Percentiles rank a stretch among this genome's conserved stretches.
phyloP scores from a whole-genome alignment of 2,888 invertebrate species.

The Drosophila lacicola region DNA sequence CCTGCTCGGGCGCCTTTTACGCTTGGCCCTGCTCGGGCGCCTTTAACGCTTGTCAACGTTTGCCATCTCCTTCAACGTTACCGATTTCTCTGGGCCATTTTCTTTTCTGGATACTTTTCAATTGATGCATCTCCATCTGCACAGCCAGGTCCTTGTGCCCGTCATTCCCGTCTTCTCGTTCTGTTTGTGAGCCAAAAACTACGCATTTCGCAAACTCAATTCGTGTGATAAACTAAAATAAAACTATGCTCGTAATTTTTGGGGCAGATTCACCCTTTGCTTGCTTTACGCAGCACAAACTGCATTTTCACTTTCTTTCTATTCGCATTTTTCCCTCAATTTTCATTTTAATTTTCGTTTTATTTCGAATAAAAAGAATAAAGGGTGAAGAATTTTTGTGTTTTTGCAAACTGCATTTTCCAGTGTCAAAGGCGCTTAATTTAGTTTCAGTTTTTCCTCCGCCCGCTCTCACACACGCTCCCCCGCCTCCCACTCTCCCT shows the following conservation, averaged over 20 bases:
- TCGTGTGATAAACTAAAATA: constrained; percentile 78
- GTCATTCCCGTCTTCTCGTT: not conserved
- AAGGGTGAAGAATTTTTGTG: constrained; percentile 13
- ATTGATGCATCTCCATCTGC: constrained; percentile 75
- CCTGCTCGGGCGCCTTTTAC: constrained; percentile 30
- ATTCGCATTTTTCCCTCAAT: constrained; percentile 40
- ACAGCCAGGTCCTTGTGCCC: constrained; percentile 1
- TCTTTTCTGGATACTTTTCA: constrained; percentile 43
- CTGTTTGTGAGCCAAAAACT: constrained; percentile 52
- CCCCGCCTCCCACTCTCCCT: constrained; percentile 1
- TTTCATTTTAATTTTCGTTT: constrained; percentile 59
- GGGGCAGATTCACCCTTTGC: not conserved
- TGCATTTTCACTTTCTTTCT: constrained; percentile 53
- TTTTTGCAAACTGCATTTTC: constrained; percentile 70
- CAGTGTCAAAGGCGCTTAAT: constrained; percentile 80
- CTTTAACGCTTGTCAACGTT: constrained; percentile 71
- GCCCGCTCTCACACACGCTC: not conserved
- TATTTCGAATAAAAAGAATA: constrained; percentile 3
- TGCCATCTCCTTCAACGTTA: constrained; percentile 24
- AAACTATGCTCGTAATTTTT: constrained; percentile 68
- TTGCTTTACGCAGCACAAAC: not conserved
- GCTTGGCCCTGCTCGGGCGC: constrained; percentile 46
- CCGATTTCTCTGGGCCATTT: constrained; percentile 64
- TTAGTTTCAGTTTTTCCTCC: constrained; percentile 53
- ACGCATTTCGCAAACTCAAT: constrained; percentile 75